A percentile compares a stretch with the other conserved stretches of the same genome.
phyloP scores from a whole-genome alignment of 2,113 vertebrate species.

The Hylia prasina region DNA sequence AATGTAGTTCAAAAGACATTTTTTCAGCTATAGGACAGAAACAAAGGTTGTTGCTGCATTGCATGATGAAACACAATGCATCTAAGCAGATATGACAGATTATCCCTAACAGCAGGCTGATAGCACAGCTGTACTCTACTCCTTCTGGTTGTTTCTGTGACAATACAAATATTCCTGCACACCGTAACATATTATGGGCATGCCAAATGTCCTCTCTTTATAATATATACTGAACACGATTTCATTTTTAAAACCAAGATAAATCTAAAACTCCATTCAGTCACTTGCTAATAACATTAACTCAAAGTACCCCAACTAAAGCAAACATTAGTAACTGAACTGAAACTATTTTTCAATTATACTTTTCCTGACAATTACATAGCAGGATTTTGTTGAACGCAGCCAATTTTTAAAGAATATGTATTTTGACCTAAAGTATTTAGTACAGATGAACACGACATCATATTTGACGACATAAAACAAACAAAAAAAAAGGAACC shows the following conservation, averaged over 20 bases:
- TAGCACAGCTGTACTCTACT: neutral
- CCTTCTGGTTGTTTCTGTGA: neutral
- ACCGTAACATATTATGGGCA: neutral
- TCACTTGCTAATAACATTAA: neutral
- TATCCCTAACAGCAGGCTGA: neutral
- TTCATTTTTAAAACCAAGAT: neutral
- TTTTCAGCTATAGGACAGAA: neutral
- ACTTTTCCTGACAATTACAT: neutral
- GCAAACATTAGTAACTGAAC: neutral
- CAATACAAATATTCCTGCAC: neutral
- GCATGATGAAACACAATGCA: fast-evolving
- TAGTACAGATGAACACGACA: neutral
- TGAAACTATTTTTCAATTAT: neutral
- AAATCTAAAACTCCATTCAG: neutral
- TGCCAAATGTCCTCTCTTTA: neutral
- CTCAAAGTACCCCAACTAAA: neutral
- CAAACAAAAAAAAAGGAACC: neutral
- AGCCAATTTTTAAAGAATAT: neutral
- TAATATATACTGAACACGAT: fast-evolving
- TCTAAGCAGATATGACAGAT: neutral
- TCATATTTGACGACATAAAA: neutral
- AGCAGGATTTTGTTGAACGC: neutral
- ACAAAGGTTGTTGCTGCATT: neutral
- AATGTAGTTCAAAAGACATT: neutral
- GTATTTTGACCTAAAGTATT: neutral